Evolutionary conservation across 2,113 vertebrate genomes (phyloP).

Genomic region (Nothoprocta perdicaria): DNA sequence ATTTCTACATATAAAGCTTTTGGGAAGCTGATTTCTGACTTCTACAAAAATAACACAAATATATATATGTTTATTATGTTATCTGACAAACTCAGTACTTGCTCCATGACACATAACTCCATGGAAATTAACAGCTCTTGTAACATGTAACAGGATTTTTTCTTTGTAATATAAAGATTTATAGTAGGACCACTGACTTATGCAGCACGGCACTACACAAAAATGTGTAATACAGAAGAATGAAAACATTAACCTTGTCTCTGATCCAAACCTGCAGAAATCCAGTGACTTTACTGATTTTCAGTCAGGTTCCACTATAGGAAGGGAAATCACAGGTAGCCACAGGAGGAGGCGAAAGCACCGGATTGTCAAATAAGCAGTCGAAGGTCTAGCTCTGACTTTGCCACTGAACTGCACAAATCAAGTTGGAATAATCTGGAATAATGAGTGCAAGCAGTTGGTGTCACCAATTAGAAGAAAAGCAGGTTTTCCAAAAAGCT

Average conservation of each 20-base stretch:
- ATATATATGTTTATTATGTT: not conserved
- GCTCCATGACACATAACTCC: not conserved
- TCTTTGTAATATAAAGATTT: not conserved
- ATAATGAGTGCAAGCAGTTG: not conserved
- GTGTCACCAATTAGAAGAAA: not conserved
- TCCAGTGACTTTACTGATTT: conserved; percentile 1
- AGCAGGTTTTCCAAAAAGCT: not conserved
- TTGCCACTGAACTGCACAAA: not conserved
- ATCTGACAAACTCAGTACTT: not conserved
- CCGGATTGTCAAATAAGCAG: not conserved
- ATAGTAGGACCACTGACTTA: not conserved
- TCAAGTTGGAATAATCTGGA: not conserved
- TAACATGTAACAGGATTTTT: not conserved
- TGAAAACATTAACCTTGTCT: not conserved
- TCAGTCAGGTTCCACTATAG: not conserved
- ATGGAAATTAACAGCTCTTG: conserved; percentile 1
- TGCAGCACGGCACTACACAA: not conserved
- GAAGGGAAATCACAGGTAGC: not conserved
- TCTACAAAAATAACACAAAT: not conserved
- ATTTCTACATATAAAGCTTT: not conserved
- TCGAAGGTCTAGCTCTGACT: not conserved
- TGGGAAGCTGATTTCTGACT: not conserved
- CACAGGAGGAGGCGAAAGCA: not conserved
- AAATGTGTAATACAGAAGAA: not conserved
- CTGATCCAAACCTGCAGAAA: not conserved